Base-by-base conservation (phyloP, 2,888 invertebrate genomes). In the Acrobasis consociella region DNA sequence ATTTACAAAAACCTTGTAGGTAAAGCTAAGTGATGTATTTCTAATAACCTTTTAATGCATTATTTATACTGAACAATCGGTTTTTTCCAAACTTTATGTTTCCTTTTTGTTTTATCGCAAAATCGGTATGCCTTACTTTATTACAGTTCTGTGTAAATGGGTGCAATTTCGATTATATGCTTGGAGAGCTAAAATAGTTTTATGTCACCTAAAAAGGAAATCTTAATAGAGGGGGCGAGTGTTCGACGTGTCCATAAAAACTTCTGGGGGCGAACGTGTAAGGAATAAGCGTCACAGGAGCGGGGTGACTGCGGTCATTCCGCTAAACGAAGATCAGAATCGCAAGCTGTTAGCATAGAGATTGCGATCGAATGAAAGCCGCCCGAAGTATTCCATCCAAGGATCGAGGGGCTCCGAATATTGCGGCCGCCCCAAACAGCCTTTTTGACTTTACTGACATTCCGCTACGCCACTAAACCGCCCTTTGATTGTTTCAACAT, bases 291-390 rank as follows among this genome's bases (percentile, higher is more conserved):
- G 87, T 89, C 87, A 86, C 86, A 78, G 84, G 81, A 81, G 80
- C 80, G 85, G 86, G 88, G 91, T 86, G 90, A 82, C 90, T 90
- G 92, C 89, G 92, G 92, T 92, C 92, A 92, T 92, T 92, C 79
- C 89, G 91, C 90, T 91, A 92, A 92, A 91, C 91, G 92, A 91
- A 92, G 92, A 92, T 92, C 91, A 88, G 89, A 92, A 92, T 92
- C 92, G 90, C 87, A 87, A 86, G 89, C 91, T 90, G 89, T 91
- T 92, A 91, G 92, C 91, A 92, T 92, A 92, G 91, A 92, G 91
- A 92, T 92, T 91, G 91, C 87, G 85, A 92, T 91, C 91, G 89
- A 91, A 88, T 88, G 89, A 86, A 87, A 86, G 87, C 88, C 86
- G 82, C 82, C 85, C 85, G 78, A 83, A 87, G 89, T 87, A 90